Base-by-base conservation (phyloP, 2,797 vertebrate genomes). In the Aplochiton taeniatus region DNA sequence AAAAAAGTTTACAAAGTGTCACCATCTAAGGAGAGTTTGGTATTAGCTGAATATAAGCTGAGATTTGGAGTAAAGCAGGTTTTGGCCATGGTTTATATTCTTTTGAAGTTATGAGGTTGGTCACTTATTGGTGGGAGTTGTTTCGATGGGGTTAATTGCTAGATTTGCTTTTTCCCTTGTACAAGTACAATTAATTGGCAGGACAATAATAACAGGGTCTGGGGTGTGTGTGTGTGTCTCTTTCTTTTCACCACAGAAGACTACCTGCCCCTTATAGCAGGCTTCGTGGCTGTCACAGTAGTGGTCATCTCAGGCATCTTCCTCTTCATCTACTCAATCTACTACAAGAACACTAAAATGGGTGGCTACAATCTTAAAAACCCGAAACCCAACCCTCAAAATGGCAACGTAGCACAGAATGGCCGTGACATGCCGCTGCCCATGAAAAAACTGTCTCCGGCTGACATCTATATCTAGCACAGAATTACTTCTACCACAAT, bases 311-410 rank as follows among this genome's bases (percentile, higher is more conserved):
- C 87, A 0, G 20, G 88, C 58, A 10, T 89, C 69, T 92, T 92
- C 62, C 0, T 86, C 72, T 85, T 86, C 80, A 90, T 93, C 79
- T 94, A 87, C 81, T 93, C 86, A 0, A 90, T 94, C 80, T 94
- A 93, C 84, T 93, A 94, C 84, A 94, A 92, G 82, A 93, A 91
- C 83, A 93, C 90, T 67, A 93, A 87, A 84, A 93, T 88, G 90
- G 91, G 92, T 0, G 86, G 68, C 61, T 94, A 94, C 82, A 91
- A 73, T 72, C 76, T 94, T n/a, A 90, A 93, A 74, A 88, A 90
- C 47, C 83, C 87, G 61, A 92, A 87, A 65, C 74, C 83, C 45
- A 79, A 51, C 70, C 51, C 51, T 18, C 86, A 83, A 47, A 91
- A 87, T 0, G 84, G 88, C 61, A 85, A 92, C n/a, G 82, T 94